Evolutionary conservation across 2,113 vertebrate species (phyloP).

Genomic region (Meleagris gallopavo): DNA sequence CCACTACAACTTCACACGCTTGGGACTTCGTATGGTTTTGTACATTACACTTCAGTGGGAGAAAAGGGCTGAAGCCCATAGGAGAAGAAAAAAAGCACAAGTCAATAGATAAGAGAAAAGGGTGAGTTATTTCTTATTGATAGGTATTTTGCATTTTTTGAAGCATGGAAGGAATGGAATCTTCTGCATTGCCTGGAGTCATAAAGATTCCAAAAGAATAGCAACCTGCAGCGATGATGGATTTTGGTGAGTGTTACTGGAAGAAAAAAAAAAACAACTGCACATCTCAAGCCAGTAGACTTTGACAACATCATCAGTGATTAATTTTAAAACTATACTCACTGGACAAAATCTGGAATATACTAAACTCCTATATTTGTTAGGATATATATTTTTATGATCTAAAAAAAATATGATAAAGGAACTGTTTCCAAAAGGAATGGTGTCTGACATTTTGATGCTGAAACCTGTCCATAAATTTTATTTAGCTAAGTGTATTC

Average conservation of each 20-base stretch:
- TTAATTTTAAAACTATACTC: not conserved
- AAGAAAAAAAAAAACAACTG: slow-evolving; percentile 14
- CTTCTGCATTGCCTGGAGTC: slow-evolving; percentile 98
- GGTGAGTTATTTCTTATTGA: slow-evolving; percentile 84
- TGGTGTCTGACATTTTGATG: not conserved
- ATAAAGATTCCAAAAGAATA: slow-evolving; percentile 98
- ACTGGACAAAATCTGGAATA: not conserved
- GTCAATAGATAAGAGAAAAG: slow-evolving; percentile 73
- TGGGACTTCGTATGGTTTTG: not conserved
- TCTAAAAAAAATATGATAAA: not conserved
- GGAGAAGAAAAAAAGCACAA: slow-evolving; percentile 6
- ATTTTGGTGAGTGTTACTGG: slow-evolving; percentile 87
- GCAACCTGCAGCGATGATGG: slow-evolving; percentile 95
- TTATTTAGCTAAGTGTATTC: not conserved
- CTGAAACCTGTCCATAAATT: not conserved
- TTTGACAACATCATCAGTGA: not conserved
- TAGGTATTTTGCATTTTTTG: slow-evolving; percentile 83
- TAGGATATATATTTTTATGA: not conserved
- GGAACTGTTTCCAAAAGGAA: not conserved
- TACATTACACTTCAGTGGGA: not conserved
- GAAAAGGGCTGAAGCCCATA: not conserved
- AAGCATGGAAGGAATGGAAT: slow-evolving; percentile 98
- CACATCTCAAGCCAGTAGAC: not conserved
- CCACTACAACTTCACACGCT: not conserved
- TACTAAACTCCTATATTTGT: not conserved